Percentiles rank a stretch among this genome's conserved stretches.
phyloP scores from a whole-genome alignment of 2,888 invertebrate species.

The Pecten maximus region DNA sequence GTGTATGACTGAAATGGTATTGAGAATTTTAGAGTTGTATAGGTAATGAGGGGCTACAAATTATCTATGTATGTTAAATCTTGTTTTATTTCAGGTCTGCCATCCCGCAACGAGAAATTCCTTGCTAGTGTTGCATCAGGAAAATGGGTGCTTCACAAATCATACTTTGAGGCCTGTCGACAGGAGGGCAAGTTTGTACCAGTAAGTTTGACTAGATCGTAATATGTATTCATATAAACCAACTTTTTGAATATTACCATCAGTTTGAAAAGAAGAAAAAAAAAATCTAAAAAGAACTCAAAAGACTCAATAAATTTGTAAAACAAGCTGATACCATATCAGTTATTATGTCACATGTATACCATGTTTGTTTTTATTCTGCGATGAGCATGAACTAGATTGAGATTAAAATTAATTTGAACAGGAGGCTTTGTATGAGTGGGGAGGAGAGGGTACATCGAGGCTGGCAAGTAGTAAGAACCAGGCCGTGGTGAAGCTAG shows the following conservation, averaged over 20 bases:
- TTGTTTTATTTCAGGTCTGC: slow-evolving; percentile 81
- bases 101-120: slow-evolving; percentile 91
- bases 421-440: slow-evolving; percentile 92
- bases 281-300: too few species aligned
- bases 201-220: slow-evolving; percentile 83
- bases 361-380: background rate
- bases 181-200: slow-evolving; percentile 86
- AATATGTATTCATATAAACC: background rate
- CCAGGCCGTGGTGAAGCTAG: slow-evolving; percentile 71
- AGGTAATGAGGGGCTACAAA: too few species aligned
- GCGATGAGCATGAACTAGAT: too few species aligned
- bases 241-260: too few species aligned
- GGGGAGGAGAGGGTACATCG: slow-evolving; percentile 88
- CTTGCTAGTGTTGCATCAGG: slow-evolving; percentile 93
- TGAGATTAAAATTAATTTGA: background rate
- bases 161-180: slow-evolving; percentile 89
- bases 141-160: slow-evolving; percentile 93
- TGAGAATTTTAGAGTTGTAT: too few species aligned
- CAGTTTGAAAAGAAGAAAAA: too few species aligned
- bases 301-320: too few species aligned
- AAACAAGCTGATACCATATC: too few species aligned
- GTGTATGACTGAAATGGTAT: too few species aligned
- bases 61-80: background rate
- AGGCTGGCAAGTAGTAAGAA: slow-evolving; percentile 68
- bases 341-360: background rate